These are phyloP conservation scores for Cryptoprocta ferox DNA, from an alignment of 2,797 vertebrate genomes.

Conservation along the genomic window DNA sequence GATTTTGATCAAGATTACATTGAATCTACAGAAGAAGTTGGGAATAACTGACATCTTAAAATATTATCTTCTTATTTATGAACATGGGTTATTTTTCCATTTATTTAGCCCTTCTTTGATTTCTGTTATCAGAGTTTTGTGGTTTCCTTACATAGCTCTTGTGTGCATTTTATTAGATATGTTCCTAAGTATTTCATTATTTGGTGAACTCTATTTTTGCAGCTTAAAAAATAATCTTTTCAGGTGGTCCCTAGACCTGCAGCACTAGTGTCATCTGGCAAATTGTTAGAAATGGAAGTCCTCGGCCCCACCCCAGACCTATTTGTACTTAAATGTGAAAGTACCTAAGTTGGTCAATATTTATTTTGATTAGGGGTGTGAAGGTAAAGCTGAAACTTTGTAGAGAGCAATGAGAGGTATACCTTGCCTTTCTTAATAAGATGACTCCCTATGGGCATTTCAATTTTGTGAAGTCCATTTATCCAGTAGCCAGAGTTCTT, in stretches of 20 bases:
- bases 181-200: neutral
- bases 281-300: neutral
- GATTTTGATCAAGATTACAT: neutral
- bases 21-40: neutral
- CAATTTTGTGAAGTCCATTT: conserved; percentile 28
- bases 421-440: neutral
- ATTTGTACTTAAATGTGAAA: neutral
- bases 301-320: neutral
- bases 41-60: neutral
- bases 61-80: neutral
- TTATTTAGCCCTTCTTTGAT: neutral
- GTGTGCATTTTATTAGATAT: neutral
- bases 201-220: neutral
- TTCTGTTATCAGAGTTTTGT: neutral
- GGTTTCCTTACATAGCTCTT: neutral
- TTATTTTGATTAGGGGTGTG: neutral
- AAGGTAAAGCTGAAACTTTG: neutral
- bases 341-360: neutral
- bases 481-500: neutral
- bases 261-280: neutral
- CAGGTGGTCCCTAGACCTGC: neutral
- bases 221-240: neutral
- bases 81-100: neutral
- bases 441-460: neutral
- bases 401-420: neutral